Conservation (phyloP, 30 jellyfish, hydroid and myxozoan species). For the Nemopilema nomurai region DNA sequence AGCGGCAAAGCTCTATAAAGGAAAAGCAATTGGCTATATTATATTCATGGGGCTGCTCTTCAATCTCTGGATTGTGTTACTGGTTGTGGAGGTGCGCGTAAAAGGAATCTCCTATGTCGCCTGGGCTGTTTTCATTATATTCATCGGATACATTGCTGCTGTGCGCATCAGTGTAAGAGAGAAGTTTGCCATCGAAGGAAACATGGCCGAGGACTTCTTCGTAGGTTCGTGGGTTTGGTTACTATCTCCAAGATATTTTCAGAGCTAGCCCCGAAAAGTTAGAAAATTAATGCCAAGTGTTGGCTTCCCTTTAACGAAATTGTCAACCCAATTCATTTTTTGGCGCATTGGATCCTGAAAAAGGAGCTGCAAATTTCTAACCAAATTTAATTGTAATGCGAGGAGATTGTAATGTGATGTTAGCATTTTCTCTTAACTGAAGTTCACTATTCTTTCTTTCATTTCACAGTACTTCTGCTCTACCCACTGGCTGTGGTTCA, state of each 20-base stretch:
- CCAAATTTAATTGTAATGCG: too few relatives aligned
- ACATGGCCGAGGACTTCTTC: slow-evolving; percentile 93
- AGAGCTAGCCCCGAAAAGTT: neutral
- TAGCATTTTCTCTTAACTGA: neutral
- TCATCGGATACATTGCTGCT: slow-evolving; percentile 75
- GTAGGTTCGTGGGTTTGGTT: slow-evolving; percentile 17
- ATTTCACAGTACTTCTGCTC: slow-evolving; percentile 63
- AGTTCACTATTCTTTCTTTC: neutral
- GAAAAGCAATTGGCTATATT: slow-evolving; percentile 41
- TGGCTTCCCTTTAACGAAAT: too few relatives aligned
- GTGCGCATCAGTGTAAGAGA: slow-evolving; percentile 74
- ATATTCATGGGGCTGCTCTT: slow-evolving; percentile 51
- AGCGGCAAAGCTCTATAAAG: slow-evolving; percentile 65
- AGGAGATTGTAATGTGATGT: too few relatives aligned
- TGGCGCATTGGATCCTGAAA: too few relatives aligned
- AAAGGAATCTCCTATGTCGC: slow-evolving; percentile 83
- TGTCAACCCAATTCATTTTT: too few relatives aligned
- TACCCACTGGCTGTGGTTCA: slow-evolving; percentile 89
- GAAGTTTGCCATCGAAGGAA: slow-evolving; percentile 75
- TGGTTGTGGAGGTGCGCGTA: slow-evolving; percentile 74
- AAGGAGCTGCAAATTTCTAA: too few relatives aligned
- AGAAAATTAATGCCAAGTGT: too few relatives aligned
- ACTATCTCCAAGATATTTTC: neutral
- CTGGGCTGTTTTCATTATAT: slow-evolving; percentile 78
- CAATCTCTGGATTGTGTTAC: slow-evolving; percentile 72